phyloP scores from a whole-genome alignment of 2,888 invertebrate species.

The Spodoptera littoralis region DNA sequence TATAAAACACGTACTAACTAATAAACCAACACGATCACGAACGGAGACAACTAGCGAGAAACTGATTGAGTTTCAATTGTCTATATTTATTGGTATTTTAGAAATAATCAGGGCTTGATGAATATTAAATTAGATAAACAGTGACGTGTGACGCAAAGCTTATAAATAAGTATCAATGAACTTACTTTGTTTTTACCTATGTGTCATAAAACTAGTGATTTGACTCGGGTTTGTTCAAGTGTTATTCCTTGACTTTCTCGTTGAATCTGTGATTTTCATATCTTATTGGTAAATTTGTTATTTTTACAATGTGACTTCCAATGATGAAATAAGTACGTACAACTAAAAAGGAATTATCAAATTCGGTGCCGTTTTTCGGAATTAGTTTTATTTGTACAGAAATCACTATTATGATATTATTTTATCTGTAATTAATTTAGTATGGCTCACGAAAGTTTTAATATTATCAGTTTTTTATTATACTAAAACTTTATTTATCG shows the following conservation, averaged over 20 bases:
- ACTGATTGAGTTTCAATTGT: constrained; percentile 20
- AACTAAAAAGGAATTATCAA: too few relatives aligned
- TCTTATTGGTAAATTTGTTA: too few relatives aligned
- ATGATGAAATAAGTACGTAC: too few relatives aligned
- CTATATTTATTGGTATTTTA: constrained; percentile 7
- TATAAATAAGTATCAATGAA: constrained; percentile 14
- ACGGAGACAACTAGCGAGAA: not conserved
- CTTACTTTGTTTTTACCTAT: not conserved
- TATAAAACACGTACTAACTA: constrained; percentile 1
- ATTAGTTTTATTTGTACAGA: too few relatives aligned
- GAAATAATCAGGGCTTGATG: constrained; percentile 17
- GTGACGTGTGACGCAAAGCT: constrained; percentile 12
- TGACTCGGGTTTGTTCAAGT: too few relatives aligned
- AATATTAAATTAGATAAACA: constrained; percentile 27
- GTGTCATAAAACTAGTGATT: too few relatives aligned
- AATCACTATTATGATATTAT: too few relatives aligned
- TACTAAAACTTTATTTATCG: not conserved
- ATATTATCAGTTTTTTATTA: not conserved
- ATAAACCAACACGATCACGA: constrained; percentile 6
- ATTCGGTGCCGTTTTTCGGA: too few relatives aligned
- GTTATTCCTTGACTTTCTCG: not conserved
- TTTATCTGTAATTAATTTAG: too few relatives aligned
- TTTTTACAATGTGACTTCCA: too few relatives aligned
- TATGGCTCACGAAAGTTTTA: too few relatives aligned
- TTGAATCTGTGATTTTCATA: not conserved